Evolutionary conservation across 2,888 invertebrate species (phyloP), one percentile per base, ranked within the genome.

Genomic region (Molanna angustata): DNA sequence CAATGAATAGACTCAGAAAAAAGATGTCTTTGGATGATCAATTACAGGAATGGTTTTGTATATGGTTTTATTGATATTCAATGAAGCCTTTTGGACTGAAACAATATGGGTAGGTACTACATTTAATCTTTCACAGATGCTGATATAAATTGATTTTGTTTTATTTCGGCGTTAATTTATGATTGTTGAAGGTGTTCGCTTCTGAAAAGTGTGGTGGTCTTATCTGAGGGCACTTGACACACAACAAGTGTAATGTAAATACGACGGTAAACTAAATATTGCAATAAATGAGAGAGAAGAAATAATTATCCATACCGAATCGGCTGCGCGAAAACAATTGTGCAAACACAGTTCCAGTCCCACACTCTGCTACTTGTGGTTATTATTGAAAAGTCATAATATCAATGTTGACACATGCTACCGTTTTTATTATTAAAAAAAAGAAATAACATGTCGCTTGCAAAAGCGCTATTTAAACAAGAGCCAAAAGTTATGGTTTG

Each of bases 221-320:
- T 58, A 58, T 58, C 58, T 56, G 56, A 44, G 35, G 32, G 48
- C 47, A 58, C 58, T 58, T 46, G 58, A 58, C 45, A 49, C 52
- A 56, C 53, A 53, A 56, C 58, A 58, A 58, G 58, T 58, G 58
- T 47, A 56, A 56, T 56, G 58, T 53, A 58, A 58, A 58, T 58
- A 58, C 51, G 51, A 56, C 48, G 48, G 53, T 47, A 40, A 49
- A 55, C 55, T 52, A 58, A 55, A 58, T 55, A 53, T 50, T 46
- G 54, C 48, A 58, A 58, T 56, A 58, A 56, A 56, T 43, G 45
- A 40, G 32, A 56, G 22, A 51, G 53, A 55, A 58, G 43, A 55
- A 52, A 56, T 56, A 31, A 56, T 45, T 49, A 45, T 40, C 16
- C 20, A 18, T 44, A 45, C 21, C 31, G 49, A 56, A 56, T 41